Base-by-base conservation (phyloP, 2,113 vertebrate species). In the Benitochromis conjunctus region DNA sequence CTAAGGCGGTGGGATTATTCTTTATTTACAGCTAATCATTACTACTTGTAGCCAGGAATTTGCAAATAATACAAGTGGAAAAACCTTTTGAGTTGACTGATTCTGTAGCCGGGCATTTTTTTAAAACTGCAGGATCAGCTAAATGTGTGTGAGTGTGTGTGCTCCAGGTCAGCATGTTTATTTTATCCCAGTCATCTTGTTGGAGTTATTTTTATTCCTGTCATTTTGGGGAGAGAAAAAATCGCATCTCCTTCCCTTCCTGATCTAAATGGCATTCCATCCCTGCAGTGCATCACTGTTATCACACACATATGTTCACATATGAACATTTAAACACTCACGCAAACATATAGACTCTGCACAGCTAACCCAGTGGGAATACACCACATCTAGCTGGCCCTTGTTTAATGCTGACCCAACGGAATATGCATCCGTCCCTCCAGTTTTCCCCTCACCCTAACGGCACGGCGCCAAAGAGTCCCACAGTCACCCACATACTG, bases 321-420 rank as follows among this genome's bases (percentile, higher is more conserved):
- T 48, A 19, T 19, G 54, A 82, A 80, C 55, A 71, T 79, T 36
- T 53, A 71, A 66, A 82, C 71, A 55, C 41, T 83, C 84, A 82
- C 83, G 34, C 21, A 85, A 7, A 88, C 41, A 74, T 58, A 29
- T 46, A 82, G 46, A 84, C 51, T 83, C 48, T 46, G 78, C 60
- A 86, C 83, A 88, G 34, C 77, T 57, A 8, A 8, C 86, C 92
- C 53, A 3, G 69, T 90, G 93, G 93, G 90, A 92, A 85, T 92
- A 88, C 89, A 87, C 87, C 71, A 82, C 84, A 87, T 88, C 89
- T 91, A 90, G 89, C 90, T 94, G 92, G 93, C 83, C 76, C 82
- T 90, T 93, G 87, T 91, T 94, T 93, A 95, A 91, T 84, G 95
- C 92, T 95, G 95, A 95, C 90, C 92, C 82, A 84, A 62, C 46